Conservation (phyloP, 2,113 vertebrate genomes). For the Oryzias curvinotus region DNA sequence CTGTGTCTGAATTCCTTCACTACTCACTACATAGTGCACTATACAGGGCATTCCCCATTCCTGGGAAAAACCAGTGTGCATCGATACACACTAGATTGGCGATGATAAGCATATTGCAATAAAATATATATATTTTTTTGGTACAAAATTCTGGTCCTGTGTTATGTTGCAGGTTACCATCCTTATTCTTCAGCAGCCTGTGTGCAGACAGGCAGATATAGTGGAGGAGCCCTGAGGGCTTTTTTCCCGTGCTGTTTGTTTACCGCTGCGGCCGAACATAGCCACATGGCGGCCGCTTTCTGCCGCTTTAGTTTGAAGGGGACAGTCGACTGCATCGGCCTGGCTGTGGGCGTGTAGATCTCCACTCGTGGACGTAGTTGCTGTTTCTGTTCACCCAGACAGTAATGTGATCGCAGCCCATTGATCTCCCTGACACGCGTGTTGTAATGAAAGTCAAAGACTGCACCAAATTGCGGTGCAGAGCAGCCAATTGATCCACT, state of each 20-base stretch:
- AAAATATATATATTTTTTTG: too few relatives aligned
- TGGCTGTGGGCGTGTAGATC: slow-evolving; percentile 4
- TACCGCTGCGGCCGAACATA: slow-evolving; percentile 29
- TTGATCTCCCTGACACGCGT: slow-evolving; percentile 38
- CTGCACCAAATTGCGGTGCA: slow-evolving; percentile 36
- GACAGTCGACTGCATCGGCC: background rate
- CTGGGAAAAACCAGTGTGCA: too few relatives aligned
- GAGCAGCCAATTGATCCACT: slow-evolving; percentile 43
- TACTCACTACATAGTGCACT: too few relatives aligned
- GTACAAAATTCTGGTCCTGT: too few relatives aligned
- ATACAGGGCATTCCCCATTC: too few relatives aligned
- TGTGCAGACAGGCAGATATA: slow-evolving; percentile 45
- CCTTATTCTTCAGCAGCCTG: slow-evolving; percentile 27
- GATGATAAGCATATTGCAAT: too few relatives aligned
- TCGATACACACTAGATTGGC: too few relatives aligned
- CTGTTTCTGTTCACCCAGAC: slow-evolving; percentile 16
- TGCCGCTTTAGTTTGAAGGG: background rate
- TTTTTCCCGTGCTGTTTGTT: slow-evolving; percentile 28
- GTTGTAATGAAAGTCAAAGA: slow-evolving; percentile 51
- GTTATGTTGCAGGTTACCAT: background rate
- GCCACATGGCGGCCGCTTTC: slow-evolving; percentile 11
- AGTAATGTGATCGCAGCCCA: slow-evolving; percentile 55
- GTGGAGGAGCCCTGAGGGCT: slow-evolving; percentile 20
- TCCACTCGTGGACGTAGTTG: background rate
- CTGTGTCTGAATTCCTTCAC: too few relatives aligned